Evolutionary conservation across 2,113 vertebrate species (phyloP), one percentile per base, ranked within the genome.

Genomic region (Cheirogaleus medius): DNA sequence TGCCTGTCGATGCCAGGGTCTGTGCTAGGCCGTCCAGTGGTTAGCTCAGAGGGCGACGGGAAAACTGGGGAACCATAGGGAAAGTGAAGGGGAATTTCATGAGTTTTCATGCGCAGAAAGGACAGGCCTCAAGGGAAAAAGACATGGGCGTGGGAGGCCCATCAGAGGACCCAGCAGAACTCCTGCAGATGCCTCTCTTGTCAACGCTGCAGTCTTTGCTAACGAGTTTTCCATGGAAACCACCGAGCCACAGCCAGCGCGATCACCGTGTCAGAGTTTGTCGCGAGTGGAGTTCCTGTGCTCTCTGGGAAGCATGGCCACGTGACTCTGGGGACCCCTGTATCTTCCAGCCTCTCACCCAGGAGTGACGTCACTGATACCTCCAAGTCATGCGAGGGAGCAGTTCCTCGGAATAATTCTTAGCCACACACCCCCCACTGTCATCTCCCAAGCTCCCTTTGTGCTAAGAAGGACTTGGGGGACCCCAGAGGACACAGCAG

Each of bases 261-360:
- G 0, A 13, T 90, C 90, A 49, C 76, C 1, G 76, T 94, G 64
- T 60, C 73, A 76, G 73, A 52, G 52, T 6, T 23, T 6, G 56
- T 6, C 3, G 7, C 63, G 88, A 96, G 74, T 85, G 95, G 27
- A 64, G 0, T 42, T 78, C 18, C 49, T 74, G 69, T 73, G 81
- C 95, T 86, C 42, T 85, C 44, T 73, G 89, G 96, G 86, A 96
- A 97, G 76, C 86, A 97, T 49, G 2, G 6, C 37, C 9, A 32
- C 25, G 12, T 17, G 7, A 1, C 18, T 91, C 91, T 64, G 69
- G 87, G 95, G 91, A 94, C 2, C 60, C 25, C 91, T 68, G 54
- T 0, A 8, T 94, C 54, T 34, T 96, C 81, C 47, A 87, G 44
- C 63, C 92, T 80, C 58, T 76, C 91, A 25, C 11, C 15, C 25